A percentile compares a stretch with the other conserved stretches of the same genome.
Evolutionary conservation across 2,113 vertebrate genomes (phyloP).

Genomic region (Oxyura jamaicensis): DNA sequence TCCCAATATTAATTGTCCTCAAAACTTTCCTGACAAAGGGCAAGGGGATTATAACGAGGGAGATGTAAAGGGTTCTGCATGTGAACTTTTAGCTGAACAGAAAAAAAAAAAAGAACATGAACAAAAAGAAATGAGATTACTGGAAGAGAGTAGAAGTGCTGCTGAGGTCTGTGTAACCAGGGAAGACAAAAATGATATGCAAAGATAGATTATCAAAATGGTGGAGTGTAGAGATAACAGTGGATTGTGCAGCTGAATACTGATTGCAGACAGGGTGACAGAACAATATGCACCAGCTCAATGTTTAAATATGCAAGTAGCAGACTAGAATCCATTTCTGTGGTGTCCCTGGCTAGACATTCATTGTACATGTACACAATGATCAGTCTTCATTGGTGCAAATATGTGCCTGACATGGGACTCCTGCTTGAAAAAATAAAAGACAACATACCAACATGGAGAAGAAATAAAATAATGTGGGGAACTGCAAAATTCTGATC

Average conservation of each 20-base stretch:
- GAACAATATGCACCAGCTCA: not conserved
- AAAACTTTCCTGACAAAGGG: not conserved
- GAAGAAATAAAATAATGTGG: not conserved
- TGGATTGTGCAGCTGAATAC: constrained; percentile 17
- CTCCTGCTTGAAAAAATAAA: not conserved
- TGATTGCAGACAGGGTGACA: not conserved
- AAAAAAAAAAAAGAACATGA: not conserved
- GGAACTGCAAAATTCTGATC: not conserved
- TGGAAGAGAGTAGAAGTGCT: not conserved
- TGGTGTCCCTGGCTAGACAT: not conserved
- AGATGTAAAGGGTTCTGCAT: not conserved
- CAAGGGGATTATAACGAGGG: not conserved
- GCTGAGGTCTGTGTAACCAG: not conserved
- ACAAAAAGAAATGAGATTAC: not conserved
- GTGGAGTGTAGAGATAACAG: not conserved
- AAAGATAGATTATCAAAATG: not conserved
- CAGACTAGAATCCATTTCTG: not conserved
- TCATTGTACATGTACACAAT: not conserved
- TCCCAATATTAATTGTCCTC: not conserved
- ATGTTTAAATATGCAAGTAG: not conserved
- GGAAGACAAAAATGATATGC: not conserved
- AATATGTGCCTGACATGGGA: not conserved
- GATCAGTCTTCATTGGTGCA: not conserved
- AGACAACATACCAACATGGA: not conserved
- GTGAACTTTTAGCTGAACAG: not conserved